Conservation (phyloP, 1,140 invertebrate species). For the Orius insidiosus region DNA sequence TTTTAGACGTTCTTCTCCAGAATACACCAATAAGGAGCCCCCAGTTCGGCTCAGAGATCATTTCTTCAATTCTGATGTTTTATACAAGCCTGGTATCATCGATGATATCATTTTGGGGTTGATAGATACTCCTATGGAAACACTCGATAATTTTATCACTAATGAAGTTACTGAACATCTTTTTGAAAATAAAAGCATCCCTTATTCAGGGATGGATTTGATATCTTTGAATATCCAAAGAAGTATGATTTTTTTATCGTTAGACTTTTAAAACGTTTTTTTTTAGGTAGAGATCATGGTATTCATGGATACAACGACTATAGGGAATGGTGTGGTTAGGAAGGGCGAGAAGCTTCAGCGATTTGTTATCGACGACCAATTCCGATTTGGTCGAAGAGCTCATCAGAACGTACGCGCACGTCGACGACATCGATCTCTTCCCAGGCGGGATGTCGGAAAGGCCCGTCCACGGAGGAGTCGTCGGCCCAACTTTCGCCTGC, state of each 20-base stretch:
- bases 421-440: slow-evolving; percentile 92
- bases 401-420: slow-evolving; percentile 61
- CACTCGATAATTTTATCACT: slow-evolving; percentile 78
- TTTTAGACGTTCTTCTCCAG: slow-evolving; percentile 34
- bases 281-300: slow-evolving; percentile 60
- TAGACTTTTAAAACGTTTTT: slow-evolving; percentile 17
- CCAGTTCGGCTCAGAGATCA: slow-evolving; percentile 35
- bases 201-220: slow-evolving; percentile 72
- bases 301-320: slow-evolving; percentile 74
- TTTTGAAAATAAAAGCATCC: slow-evolving; percentile 70
- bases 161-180: slow-evolving; percentile 87
- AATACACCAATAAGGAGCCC: slow-evolving; percentile 25
- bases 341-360: slow-evolving; percentile 57
- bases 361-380: slow-evolving; percentile 64
- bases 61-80: slow-evolving; percentile 40
- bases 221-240: slow-evolving; percentile 70
- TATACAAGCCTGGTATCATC: slow-evolving; percentile 40
- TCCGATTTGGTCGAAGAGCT: slow-evolving; percentile 68
- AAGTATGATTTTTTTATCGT: slow-evolving; percentile 22
- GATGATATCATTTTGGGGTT: slow-evolving; percentile 76
- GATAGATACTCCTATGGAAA: slow-evolving; percentile 77
- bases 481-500: slow-evolving; percentile 91
- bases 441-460: slow-evolving; percentile 54
- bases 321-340: slow-evolving; percentile 69
- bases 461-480: slow-evolving; percentile 60